Percentiles rank a stretch among this genome's conserved stretches.
phyloP scores from a whole-genome alignment of 2,113 vertebrate genomes.

The Jacana jacana region DNA sequence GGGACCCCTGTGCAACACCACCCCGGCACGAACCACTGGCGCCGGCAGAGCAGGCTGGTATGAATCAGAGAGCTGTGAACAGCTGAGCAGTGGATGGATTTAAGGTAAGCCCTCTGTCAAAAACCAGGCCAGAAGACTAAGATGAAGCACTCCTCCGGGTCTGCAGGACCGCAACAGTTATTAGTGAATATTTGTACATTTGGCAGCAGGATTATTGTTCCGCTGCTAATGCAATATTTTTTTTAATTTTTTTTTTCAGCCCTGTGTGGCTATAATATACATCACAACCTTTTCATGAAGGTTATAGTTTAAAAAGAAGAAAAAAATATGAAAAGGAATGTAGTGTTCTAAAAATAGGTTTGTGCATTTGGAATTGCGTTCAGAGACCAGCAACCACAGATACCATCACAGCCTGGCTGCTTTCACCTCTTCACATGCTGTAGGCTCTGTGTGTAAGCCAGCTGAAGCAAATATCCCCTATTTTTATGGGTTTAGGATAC shows the following conservation, averaged over 20 bases:
- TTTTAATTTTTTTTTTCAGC: constrained; percentile 9
- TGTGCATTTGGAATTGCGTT: not conserved
- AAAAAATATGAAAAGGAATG: not conserved
- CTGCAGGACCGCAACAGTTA: not conserved
- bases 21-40: not conserved
- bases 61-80: constrained; percentile 22
- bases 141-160: constrained; percentile 15
- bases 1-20: not conserved
- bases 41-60: not conserved
- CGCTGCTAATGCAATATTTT: constrained; percentile 3
- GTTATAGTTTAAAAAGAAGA: not conserved
- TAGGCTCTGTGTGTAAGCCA: not conserved
- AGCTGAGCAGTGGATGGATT: not conserved
- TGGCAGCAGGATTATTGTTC: constrained; percentile 65
- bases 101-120: constrained; percentile 44
- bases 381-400: not conserved
- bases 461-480: not conserved
- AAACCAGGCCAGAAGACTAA: not conserved
- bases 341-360: constrained; percentile 44
- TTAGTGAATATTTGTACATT: constrained; percentile 52
- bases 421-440: not conserved
- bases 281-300: constrained; percentile 25
- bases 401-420: not conserved
- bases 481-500: not conserved
- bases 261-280: constrained; percentile 30